These are phyloP conservation scores for Hapalemur alaotrensis DNA, from an alignment of 2,797 vertebrate species.

Conservation along the genomic window DNA sequence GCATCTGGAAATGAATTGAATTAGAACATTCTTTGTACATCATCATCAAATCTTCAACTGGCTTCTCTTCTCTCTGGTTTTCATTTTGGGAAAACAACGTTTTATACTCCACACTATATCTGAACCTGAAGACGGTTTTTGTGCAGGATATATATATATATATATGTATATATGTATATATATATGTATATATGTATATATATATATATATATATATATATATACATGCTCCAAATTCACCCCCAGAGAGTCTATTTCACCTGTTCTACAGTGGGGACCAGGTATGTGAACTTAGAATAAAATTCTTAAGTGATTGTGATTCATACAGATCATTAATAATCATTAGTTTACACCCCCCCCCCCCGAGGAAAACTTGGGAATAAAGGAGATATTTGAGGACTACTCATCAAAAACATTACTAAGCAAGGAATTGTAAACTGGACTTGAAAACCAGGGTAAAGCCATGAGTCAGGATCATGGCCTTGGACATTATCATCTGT, in stretches of 20 bases:
- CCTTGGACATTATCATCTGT: background rate
- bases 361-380: background rate
- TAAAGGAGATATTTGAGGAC: background rate
- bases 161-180: too few species aligned
- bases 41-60: background rate
- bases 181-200: too few species aligned
- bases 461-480: background rate
- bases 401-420: background rate
- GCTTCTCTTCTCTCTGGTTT: background rate
- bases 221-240: background rate
- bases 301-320: background rate
- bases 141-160: background rate
- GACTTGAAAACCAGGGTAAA: background rate
- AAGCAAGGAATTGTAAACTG: background rate
- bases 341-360: background rate
- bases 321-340: background rate
- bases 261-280: background rate
- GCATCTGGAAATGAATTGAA: background rate
- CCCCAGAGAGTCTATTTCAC: background rate
- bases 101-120: background rate
- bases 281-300: background rate
- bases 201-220: too few species aligned
- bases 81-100: background rate
- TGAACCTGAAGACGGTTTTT: slow-evolving; percentile 12
- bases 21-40: background rate